Evolutionary conservation across 2,113 vertebrate species (phyloP).

Genomic region (Saccopteryx leptura): DNA sequence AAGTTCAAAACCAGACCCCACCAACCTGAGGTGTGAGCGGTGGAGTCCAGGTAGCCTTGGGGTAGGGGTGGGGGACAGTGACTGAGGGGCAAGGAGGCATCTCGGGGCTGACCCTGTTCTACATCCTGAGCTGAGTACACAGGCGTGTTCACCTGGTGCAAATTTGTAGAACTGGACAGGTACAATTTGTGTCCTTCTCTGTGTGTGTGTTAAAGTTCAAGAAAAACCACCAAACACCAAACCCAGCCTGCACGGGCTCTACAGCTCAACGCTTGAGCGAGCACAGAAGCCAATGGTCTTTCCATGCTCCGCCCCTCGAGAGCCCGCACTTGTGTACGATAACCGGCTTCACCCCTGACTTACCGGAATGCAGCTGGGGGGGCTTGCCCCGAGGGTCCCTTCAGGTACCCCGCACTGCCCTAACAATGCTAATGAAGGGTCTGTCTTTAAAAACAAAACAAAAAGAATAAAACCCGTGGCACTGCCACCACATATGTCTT

Average conservation of each 20-base stretch:
- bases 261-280: accelerated
- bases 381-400: not conserved
- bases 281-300: not conserved
- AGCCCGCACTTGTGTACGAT: not conserved
- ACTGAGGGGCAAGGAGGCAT: not conserved
- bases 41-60: not conserved
- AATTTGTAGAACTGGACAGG: not conserved
- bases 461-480: accelerated
- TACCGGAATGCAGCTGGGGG: not conserved
- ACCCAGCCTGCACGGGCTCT: not conserved
- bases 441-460: not conserved
- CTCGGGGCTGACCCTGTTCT: accelerated
- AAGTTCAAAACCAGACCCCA: not conserved
- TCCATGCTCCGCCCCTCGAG: not conserved
- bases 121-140: accelerated
- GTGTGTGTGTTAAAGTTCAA: not conserved
- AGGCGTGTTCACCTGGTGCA: accelerated
- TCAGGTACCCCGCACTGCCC: not conserved
- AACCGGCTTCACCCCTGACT: not conserved
- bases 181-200: not conserved
- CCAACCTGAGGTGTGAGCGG: too few relatives aligned
- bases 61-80: too few relatives aligned
- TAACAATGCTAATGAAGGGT: not conserved
- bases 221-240: not conserved
- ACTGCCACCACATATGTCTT: accelerated